Percentiles rank a stretch among this genome's conserved stretches.
Evolutionary conservation across 1,140 invertebrate species (phyloP).

Genomic region (Rhopalosiphum padi): DNA sequence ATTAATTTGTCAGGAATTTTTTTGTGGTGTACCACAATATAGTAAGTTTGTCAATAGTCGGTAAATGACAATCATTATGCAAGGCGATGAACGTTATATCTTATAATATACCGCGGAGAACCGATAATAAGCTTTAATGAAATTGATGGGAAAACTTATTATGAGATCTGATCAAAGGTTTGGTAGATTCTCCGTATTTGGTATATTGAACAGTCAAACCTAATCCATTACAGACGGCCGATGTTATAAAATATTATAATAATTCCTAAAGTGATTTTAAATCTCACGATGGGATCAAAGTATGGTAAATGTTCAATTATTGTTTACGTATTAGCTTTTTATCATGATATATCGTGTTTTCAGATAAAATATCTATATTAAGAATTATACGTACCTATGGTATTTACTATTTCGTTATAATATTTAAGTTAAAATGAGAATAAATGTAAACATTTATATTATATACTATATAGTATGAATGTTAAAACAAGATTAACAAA

Average conservation of each 20-base stretch:
- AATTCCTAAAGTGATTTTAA: neutral
- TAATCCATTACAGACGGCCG: neutral
- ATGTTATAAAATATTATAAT: neutral
- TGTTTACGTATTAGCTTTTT: neutral
- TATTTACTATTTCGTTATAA: neutral
- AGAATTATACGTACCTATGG: neutral
- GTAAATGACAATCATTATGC: neutral
- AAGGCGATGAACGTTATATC: neutral
- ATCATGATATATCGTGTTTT: neutral
- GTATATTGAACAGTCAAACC: neutral
- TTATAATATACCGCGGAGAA: neutral
- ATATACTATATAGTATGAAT: neutral
- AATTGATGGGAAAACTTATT: constrained; percentile 8
- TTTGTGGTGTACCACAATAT: neutral
- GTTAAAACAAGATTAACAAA: no score
- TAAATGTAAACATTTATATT: neutral
- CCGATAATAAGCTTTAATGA: neutral
- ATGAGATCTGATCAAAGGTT: neutral
- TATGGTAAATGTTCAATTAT: neutral
- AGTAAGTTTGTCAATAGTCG: neutral
- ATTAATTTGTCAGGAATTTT: neutral
- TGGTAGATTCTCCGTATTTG: neutral
- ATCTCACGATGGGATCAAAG: neutral
- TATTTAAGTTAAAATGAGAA: constrained; percentile 3
- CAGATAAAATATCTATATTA: neutral